phyloP scores from a whole-genome alignment of 2,797 vertebrate genomes.

The Peromyscus melanophrys region DNA sequence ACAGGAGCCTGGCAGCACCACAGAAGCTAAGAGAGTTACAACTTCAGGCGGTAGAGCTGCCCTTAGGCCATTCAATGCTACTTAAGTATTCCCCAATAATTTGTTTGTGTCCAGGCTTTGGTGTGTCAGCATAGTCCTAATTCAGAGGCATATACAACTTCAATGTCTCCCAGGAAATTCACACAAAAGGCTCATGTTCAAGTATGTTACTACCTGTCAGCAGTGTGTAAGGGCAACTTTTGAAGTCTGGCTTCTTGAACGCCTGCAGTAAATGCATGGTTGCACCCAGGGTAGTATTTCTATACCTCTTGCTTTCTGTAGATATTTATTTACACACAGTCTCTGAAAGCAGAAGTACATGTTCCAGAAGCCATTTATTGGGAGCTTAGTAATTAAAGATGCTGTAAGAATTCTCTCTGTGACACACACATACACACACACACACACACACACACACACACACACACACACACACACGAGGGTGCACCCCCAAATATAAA shows the following conservation, averaged over 20 bases:
- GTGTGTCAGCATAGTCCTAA: not conserved
- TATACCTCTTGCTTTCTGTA: not conserved
- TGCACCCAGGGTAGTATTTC: not conserved
- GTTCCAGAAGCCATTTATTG: not conserved
- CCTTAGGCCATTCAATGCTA: not conserved
- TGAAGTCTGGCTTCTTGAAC: not conserved
- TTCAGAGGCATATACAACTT: not conserved
- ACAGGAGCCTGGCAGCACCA: not conserved
- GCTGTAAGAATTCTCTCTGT: not conserved
- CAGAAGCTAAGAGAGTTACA: not conserved
- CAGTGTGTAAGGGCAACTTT: too few relatives aligned
- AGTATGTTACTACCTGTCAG: not conserved
- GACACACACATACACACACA: not conserved
- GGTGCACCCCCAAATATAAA: not conserved
- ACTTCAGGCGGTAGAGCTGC: not conserved
- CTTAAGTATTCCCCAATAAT: not conserved
- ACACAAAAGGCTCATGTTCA: not conserved
- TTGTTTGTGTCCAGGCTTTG: not conserved
- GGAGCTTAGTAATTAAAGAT: not conserved
- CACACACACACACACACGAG: not conserved
- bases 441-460: not conserved
- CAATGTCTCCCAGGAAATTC: not conserved
- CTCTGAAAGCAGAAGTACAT: not conserved
- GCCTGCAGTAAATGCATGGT: accelerated
- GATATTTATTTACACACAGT: not conserved